These are phyloP conservation scores for Vanacampus margaritifer DNA, from an alignment of 2,113 vertebrate species.

Conservation along the genomic window DNA sequence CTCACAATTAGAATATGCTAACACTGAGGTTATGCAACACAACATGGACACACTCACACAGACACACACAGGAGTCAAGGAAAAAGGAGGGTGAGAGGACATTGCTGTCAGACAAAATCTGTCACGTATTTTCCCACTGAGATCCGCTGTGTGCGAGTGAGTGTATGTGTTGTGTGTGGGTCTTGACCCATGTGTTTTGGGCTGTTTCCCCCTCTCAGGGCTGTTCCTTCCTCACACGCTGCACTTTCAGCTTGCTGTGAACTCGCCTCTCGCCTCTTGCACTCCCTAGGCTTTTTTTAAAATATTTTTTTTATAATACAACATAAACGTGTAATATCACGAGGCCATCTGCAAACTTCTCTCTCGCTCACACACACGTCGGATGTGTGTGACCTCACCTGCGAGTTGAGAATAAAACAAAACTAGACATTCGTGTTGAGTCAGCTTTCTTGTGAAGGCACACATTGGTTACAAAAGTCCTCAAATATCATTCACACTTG, in stretches of 20 bases:
- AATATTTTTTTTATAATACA: not conserved
- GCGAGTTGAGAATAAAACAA: not conserved
- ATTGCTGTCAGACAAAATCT: conserved; percentile 22
- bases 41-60: not conserved
- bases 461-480: no score
- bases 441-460: not conserved
- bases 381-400: not conserved
- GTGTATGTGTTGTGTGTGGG: conserved; percentile 26
- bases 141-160: not conserved
- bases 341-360: not conserved
- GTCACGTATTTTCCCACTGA: conserved; percentile 7
- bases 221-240: conserved; percentile 13
- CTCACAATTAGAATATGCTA: not conserved
- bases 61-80: not conserved
- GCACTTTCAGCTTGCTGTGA: conserved; percentile 28
- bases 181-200: conserved; percentile 45
- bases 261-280: conserved; percentile 5
- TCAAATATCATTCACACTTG: no score
- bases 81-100: conserved; percentile 16
- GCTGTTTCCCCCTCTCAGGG: conserved; percentile 35
- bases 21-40: not conserved
- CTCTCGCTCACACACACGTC: not conserved
- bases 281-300: not conserved
- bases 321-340: conserved; percentile 14
- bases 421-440: not conserved